Percentiles rank a stretch among this genome's conserved stretches.
Evolutionary conservation across 2,888 invertebrate genomes (phyloP).

Genomic region (Dynastes maya): DNA sequence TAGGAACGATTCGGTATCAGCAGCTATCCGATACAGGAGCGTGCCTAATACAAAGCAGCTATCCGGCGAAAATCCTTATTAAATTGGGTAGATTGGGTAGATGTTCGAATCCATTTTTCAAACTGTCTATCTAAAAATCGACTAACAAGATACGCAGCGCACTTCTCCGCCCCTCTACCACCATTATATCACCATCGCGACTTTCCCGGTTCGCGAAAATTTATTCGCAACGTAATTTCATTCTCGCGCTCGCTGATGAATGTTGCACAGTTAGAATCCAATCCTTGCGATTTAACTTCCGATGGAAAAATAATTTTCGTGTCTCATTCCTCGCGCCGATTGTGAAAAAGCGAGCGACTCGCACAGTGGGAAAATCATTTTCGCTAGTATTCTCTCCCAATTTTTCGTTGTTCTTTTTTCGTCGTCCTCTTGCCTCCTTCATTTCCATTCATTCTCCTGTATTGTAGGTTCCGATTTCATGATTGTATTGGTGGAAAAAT

Average conservation of each 20-base stretch:
- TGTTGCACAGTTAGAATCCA: constrained; percentile 45
- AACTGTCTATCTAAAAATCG: constrained; percentile 54
- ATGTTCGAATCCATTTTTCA: constrained; percentile 55
- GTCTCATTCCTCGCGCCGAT: constrained; percentile 21
- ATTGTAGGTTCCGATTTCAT: too few relatives aligned
- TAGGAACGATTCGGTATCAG: too few relatives aligned
- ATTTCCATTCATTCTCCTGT: too few relatives aligned
- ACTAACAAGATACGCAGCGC: constrained; percentile 50
- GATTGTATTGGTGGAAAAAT: too few relatives aligned
- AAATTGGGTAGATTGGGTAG: constrained; percentile 53
- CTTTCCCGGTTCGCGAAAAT: constrained; percentile 45
- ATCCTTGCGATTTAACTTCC: constrained; percentile 45
- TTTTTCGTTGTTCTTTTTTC: neutral
- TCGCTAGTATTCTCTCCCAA: neutral
- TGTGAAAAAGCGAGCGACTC: neutral
- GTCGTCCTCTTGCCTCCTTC: too few relatives aligned
- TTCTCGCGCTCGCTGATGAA: constrained; percentile 50
- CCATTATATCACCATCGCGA: neutral
- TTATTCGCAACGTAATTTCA: constrained; percentile 55
- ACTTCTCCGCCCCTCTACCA: neutral
- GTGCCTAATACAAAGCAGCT: neutral
- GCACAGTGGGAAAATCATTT: neutral
- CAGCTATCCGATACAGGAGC: too few relatives aligned
- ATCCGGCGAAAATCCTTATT: constrained; percentile 50
- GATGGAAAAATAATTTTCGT: constrained; percentile 44